Evolutionary conservation across 2,888 invertebrate genomes (phyloP), one percentile per base, ranked within the genome.

Genomic region (Alloplasta piceator): DNA sequence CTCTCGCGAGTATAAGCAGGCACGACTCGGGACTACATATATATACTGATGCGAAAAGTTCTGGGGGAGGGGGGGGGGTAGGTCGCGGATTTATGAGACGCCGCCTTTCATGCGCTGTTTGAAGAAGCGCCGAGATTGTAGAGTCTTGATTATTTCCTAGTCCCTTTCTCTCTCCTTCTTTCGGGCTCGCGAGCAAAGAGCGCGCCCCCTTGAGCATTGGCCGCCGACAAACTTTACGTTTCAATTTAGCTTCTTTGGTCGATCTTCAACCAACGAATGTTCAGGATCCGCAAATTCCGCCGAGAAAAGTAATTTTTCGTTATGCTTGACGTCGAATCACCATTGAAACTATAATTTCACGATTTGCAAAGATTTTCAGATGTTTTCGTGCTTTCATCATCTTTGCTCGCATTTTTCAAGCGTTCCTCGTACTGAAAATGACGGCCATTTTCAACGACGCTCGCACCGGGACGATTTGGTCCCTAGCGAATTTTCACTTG

Each of bases 141-240:
- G 72, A 76, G 78, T 39, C 77, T 87, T 85, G 84, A 85, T 86
- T 86, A 86, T 85, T 86, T 85, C 86, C 85, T 86, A 84, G 80
- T 84, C 71, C 43, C 63, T 58, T 7, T 52, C 52, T 52, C 52
- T 16, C 0, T 16, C 16, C 0, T 6, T 16, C 52, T 52, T 14
- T 50, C 14, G 50, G 7, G 12, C 50, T 9, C 50, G 4, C n/a
- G 38, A 50, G 66, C 48, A 50, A 66, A 66, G 39, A 68, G 61
- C 26, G 26, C 61, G 43, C 48, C 26, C 48, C 55, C 55, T 66
- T 52, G 38, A 61, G 61, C 16, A 60, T 36, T 38, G 4, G 26
- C 60, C 41, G 9, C 63, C n/a, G 52, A 60, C 48, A 71, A 66
- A 83, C 79, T 84, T 85, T 84, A 85, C 84, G 79, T 87, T 86